Conservation (phyloP, 35 echinoderm and acorn worm genomes). For the Patiria miniata region DNA sequence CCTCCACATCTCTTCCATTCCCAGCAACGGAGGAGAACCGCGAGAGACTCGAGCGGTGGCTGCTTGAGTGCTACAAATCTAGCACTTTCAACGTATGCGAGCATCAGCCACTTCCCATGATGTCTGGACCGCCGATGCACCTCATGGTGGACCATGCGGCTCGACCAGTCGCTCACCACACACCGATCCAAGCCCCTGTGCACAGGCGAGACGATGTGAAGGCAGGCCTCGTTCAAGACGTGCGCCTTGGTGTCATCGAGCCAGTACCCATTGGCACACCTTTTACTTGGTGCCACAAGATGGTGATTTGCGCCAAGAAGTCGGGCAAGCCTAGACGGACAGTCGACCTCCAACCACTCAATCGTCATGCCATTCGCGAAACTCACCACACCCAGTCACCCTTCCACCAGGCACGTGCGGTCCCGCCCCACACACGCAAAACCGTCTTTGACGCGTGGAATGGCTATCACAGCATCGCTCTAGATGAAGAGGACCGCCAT, state of each 20-base stretch:
- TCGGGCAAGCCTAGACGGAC: conserved; percentile 54
- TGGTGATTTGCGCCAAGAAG: conserved; percentile 64
- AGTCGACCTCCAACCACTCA: conserved; percentile 34
- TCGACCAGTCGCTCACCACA: conserved; percentile 42
- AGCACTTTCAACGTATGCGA: conserved; percentile 65
- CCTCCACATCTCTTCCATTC: conserved; percentile 29
- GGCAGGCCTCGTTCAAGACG: conserved; percentile 32
- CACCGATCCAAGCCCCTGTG: conserved; percentile 9
- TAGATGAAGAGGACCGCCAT: conserved; percentile 39
- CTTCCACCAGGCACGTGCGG: conserved; percentile 27
- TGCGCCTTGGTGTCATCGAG: conserved; percentile 47
- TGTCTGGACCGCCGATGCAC: conserved; percentile 38
- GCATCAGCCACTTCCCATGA: conserved; percentile 42
- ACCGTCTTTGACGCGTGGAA: conserved; percentile 58
- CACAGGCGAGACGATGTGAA: conserved; percentile 52
- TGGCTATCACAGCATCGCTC: conserved; percentile 47
- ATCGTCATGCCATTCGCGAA: conserved; percentile 40
- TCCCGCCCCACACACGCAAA: conserved; percentile 28
- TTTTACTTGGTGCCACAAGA: conserved; percentile 53
- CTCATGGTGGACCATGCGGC: conserved; percentile 31
- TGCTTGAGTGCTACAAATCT: conserved; percentile 42
- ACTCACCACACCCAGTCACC: conserved; percentile 53
- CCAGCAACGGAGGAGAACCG: conserved; percentile 53
- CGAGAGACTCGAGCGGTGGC: conserved; percentile 5
- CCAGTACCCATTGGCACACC: conserved; percentile 39